Evolutionary conservation across 1,140 invertebrate genomes (phyloP).

Genomic region (Achatina immaculata): DNA sequence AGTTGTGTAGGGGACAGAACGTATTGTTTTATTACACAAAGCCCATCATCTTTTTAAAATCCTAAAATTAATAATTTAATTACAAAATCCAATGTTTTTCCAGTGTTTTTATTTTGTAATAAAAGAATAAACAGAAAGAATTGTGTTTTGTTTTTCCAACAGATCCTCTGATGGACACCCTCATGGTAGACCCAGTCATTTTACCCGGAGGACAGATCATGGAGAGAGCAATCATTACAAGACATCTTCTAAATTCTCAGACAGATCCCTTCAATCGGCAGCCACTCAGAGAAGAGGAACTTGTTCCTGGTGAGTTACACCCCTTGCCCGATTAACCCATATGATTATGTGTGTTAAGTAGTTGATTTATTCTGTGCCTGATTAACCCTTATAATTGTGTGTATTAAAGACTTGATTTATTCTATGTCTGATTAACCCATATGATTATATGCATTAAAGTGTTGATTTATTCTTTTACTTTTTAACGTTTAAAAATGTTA

Average conservation of each 20-base stretch:
- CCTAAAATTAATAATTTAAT: no score
- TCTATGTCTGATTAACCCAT: no score
- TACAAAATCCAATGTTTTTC: no score
- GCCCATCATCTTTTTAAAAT: no score
- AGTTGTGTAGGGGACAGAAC: no score
- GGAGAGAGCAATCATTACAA: slow-evolving; percentile 93
- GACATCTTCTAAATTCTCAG: slow-evolving; percentile 93
- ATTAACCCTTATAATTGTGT: background rate
- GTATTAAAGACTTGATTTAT: background rate
- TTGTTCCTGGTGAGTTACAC: slow-evolving; percentile 79
- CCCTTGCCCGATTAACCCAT: background rate
- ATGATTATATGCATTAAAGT: no score
- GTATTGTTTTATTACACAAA: no score
- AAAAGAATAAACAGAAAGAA: no score
- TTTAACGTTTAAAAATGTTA: no score
- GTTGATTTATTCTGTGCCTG: background rate
- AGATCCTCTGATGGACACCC: slow-evolving; percentile 97
- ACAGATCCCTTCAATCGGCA: slow-evolving; percentile 98
- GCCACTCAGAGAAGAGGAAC: slow-evolving; percentile 89
- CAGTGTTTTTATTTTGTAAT: no score
- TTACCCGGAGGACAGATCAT: slow-evolving; percentile 95
- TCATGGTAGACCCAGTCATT: slow-evolving; percentile 96
- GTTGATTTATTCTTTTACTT: no score
- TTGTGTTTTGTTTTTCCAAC: no score
- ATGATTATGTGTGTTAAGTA: background rate